Percentiles rank a stretch among this genome's conserved stretches.
Evolutionary conservation across 2,888 invertebrate genomes (phyloP).

Genomic region (Apodemia zela): DNA sequence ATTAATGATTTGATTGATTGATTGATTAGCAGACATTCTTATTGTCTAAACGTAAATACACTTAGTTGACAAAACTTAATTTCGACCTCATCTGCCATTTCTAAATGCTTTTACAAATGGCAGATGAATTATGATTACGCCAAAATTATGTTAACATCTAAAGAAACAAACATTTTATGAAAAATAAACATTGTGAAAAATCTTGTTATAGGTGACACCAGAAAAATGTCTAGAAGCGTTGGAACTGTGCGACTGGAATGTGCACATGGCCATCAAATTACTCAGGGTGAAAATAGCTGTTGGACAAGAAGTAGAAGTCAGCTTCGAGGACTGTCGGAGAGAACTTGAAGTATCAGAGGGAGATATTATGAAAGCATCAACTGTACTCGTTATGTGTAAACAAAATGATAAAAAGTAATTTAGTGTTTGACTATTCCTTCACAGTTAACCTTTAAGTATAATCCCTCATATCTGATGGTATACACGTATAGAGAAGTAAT

Average conservation of each 20-base stretch:
- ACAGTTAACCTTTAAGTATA: too few species aligned
- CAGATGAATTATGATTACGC: too few species aligned
- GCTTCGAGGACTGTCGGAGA: constrained; percentile 59
- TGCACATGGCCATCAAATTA: constrained; percentile 92
- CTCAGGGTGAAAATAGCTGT: constrained; percentile 76
- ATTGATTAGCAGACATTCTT: too few species aligned
- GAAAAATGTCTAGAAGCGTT: constrained; percentile 90
- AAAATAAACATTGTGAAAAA: too few species aligned
- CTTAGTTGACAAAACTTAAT: too few species aligned
- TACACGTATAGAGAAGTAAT: too few species aligned
- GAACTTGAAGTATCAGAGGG: constrained; percentile 83
- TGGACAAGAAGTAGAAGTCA: constrained; percentile 34
- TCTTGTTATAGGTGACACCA: constrained; percentile 77
- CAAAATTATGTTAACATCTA: too few species aligned
- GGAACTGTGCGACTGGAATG: constrained; percentile 93
- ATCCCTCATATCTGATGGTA: too few species aligned
- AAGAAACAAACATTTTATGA: background rate
- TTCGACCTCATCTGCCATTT: too few species aligned
- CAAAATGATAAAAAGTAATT: constrained; percentile 26
- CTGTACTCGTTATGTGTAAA: constrained; percentile 61
- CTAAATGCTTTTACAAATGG: too few species aligned
- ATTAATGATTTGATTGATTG: too few species aligned
- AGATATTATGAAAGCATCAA: constrained; percentile 84
- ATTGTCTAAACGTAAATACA: too few species aligned
- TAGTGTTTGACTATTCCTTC: constrained; percentile 23